Percentiles rank a stretch among this genome's conserved stretches.
Conservation (phyloP, 2,797 vertebrate species). For the Squalus acanthias region DNA sequence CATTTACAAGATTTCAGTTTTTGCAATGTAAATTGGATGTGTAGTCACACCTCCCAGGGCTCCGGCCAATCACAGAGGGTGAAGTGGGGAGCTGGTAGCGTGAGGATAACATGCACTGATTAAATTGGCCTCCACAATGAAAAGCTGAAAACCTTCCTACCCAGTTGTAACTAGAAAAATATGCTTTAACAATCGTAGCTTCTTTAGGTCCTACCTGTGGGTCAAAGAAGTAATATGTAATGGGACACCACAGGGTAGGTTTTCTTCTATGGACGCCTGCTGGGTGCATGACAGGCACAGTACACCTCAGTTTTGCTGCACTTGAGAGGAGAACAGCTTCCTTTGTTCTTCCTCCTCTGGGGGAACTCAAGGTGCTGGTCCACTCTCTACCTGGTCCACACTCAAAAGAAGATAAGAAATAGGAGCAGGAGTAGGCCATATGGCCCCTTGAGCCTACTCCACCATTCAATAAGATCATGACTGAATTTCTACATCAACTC, state of each 20-base stretch:
- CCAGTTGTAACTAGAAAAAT: neutral
- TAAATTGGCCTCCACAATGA: neutral
- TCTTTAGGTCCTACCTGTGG: neutral
- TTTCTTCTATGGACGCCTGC: neutral
- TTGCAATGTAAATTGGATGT: neutral
- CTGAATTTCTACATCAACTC: neutral
- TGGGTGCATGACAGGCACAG: neutral
- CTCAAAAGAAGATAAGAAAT: neutral
- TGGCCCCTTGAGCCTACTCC: neutral
- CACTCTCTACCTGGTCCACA: neutral
- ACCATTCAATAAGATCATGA: neutral
- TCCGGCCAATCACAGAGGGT: neutral
- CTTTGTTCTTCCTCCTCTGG: neutral
- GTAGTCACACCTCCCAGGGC: neutral
- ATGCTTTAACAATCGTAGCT: neutral
- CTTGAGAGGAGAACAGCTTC: neutral
- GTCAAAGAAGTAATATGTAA: neutral
- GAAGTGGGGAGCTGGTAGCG: neutral
- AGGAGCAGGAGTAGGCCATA: neutral
- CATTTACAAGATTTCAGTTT: neutral
- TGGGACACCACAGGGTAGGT: neutral
- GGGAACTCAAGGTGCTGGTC: no score
- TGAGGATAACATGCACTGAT: neutral
- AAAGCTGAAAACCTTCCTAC: neutral
- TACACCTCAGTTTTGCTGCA: neutral